phyloP scores from a whole-genome alignment of 2,113 vertebrate genomes.

The Burhinus oedicnemus region DNA sequence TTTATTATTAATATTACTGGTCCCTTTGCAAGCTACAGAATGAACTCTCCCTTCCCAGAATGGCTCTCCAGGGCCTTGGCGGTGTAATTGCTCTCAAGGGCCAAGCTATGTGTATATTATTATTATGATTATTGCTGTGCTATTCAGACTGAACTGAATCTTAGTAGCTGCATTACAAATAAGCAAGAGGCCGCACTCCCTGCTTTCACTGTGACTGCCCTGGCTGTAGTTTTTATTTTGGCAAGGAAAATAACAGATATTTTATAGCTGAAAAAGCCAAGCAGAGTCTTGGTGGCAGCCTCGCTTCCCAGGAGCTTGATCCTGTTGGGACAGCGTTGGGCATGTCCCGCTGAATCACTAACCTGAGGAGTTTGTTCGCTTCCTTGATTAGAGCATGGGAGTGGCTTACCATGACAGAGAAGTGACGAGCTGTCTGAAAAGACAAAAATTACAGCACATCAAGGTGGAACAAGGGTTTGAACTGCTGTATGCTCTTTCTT shows the following conservation, averaged over 20 bases:
- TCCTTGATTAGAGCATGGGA: background rate
- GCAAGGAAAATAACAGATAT: background rate
- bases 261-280: background rate
- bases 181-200: background rate
- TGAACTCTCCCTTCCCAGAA: background rate
- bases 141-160: background rate
- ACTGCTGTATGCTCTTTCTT: background rate
- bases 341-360: background rate
- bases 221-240: background rate
- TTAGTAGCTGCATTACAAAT: background rate
- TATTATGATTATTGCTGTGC: background rate
- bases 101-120: background rate
- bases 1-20: background rate
- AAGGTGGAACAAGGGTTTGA: background rate
- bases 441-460: background rate
- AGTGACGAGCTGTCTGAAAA: background rate
- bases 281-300: background rate
- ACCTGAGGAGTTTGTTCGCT: background rate
- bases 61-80: background rate
- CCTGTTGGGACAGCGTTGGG: background rate
- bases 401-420: background rate
- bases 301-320: background rate
- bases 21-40: background rate
- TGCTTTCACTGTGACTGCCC: background rate
- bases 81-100: background rate